Evolutionary conservation across 2,888 invertebrate species (phyloP).

Genomic region (Himalopsyche japonica): DNA sequence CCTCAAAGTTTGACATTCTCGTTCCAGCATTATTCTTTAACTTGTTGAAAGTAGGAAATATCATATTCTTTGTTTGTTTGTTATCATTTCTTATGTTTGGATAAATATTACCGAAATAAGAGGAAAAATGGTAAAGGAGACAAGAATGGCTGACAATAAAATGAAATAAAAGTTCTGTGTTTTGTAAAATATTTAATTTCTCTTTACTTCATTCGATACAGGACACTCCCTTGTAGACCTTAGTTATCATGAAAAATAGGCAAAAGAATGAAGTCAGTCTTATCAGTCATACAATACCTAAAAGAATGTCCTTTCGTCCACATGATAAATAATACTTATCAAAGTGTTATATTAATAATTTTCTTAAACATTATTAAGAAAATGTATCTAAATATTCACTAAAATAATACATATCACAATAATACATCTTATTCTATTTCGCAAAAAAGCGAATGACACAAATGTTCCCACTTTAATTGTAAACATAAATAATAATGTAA

Average conservation of each 20-base stretch:
- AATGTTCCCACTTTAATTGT: background rate
- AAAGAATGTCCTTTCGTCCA: background rate
- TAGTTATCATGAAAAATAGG: background rate
- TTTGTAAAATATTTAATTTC: background rate
- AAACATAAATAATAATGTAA: background rate
- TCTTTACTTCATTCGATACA: background rate
- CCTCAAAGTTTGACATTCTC: too few relatives aligned
- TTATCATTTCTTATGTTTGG: background rate
- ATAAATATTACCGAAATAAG: background rate
- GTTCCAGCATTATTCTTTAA: too few relatives aligned
- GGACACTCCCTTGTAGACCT: background rate
- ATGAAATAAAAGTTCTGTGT: background rate
- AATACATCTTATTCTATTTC: background rate
- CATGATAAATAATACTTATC: background rate
- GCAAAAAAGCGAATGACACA: background rate
- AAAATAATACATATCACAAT: constrained; percentile 1
- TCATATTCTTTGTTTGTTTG: background rate
- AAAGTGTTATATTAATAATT: background rate
- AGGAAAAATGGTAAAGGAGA: background rate
- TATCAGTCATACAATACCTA: background rate
- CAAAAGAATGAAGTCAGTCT: background rate
- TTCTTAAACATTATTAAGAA: background rate
- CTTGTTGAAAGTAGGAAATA: background rate
- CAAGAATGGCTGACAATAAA: background rate
- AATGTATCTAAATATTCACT: background rate